Evolutionary conservation across 2,797 vertebrate species (phyloP).

Genomic region (Potorous gilbertii): DNA sequence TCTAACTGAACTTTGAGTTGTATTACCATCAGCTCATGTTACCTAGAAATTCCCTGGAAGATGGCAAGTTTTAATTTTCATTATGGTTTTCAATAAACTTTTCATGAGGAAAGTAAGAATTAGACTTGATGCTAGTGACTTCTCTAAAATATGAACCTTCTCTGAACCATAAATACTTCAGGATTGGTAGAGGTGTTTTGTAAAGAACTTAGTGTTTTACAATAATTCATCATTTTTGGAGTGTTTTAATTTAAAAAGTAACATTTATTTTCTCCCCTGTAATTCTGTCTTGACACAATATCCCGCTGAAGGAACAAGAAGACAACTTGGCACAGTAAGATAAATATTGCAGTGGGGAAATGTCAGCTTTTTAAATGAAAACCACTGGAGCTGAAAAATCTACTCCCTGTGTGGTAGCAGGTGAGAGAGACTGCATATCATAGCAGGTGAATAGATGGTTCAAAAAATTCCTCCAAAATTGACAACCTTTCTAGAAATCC

Average conservation of each 20-base stretch:
- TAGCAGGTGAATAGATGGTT: background rate
- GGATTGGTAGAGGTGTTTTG: background rate
- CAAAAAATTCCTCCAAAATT: background rate
- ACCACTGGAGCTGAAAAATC: background rate
- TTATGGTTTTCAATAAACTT: background rate
- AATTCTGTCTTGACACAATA: conserved; percentile 10
- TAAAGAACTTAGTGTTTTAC: background rate
- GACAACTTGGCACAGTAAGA: background rate
- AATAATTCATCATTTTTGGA: background rate
- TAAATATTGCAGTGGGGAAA: conserved; percentile 18
- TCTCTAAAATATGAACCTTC: background rate
- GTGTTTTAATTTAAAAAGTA: conserved; percentile 13
- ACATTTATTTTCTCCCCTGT: conserved; percentile 5
- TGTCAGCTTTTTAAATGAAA: conserved; percentile 24
- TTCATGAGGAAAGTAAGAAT: background rate
- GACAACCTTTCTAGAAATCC: background rate
- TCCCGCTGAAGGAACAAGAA: background rate
- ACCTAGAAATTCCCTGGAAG: background rate
- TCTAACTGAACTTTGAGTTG: background rate
- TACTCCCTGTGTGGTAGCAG: conserved; percentile 1
- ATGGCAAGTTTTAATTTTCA: background rate
- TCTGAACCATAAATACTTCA: background rate
- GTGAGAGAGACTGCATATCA: background rate
- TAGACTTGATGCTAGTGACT: background rate
- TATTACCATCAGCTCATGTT: background rate